Evolutionary conservation across 2,797 vertebrate species (phyloP).

Genomic region (Xenops minutus): DNA sequence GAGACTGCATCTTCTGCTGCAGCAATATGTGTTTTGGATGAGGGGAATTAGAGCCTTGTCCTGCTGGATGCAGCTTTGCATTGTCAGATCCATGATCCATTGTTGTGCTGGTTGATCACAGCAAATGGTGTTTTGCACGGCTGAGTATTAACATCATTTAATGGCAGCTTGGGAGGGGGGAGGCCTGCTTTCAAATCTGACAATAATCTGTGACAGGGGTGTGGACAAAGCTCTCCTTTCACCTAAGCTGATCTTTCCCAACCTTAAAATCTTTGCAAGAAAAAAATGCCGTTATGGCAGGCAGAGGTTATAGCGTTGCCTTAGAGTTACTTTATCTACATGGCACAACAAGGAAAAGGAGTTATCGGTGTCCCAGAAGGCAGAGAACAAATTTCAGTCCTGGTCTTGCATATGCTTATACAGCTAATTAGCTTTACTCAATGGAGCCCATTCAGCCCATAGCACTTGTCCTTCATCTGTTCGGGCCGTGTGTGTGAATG

Average conservation of each 20-base stretch:
- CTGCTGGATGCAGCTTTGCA: not conserved
- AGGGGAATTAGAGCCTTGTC: not conserved
- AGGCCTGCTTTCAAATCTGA: not conserved
- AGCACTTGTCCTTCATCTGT: constrained; percentile 47
- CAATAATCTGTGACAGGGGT: not conserved
- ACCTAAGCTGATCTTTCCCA: not conserved
- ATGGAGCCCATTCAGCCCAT: constrained; percentile 10
- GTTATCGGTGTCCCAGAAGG: not conserved
- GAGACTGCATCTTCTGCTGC: not conserved
- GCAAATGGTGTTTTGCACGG: not conserved
- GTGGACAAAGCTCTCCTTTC: not conserved
- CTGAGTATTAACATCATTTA: not conserved
- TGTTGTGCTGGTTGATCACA: not conserved
- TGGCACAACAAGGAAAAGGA: not conserved
- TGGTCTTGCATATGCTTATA: constrained; percentile 30
- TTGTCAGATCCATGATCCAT: not conserved
- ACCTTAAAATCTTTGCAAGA: not conserved
- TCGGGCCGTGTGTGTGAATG: not conserved
- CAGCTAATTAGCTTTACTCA: constrained; percentile 40
- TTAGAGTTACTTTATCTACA: not conserved
- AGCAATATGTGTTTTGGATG: accelerated
- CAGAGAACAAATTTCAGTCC: constrained; percentile 45
- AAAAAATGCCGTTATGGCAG: not conserved
- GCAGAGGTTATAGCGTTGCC: not conserved
- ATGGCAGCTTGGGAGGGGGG: not conserved